Percentiles rank a stretch among this genome's conserved stretches.
phyloP scores from a whole-genome alignment of 2,113 vertebrate species.

The Morone saxatilis region DNA sequence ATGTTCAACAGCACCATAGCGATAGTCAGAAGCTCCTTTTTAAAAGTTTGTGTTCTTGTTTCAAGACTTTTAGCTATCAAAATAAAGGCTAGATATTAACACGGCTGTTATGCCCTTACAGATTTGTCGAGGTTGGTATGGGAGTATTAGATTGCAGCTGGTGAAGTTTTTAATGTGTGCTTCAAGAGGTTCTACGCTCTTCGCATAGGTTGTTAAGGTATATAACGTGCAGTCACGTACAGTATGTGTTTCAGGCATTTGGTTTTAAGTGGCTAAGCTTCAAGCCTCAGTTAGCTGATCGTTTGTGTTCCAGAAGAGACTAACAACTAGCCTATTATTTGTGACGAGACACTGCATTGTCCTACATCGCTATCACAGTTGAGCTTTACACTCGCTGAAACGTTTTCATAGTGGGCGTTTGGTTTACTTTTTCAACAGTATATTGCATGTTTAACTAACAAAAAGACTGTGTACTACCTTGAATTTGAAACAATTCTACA shows the following conservation, averaged over 20 bases:
- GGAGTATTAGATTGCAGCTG: constrained; percentile 74
- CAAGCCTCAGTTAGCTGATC: constrained; percentile 71
- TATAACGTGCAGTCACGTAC: constrained; percentile 73
- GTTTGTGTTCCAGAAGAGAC: constrained; percentile 69
- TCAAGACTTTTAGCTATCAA: constrained; percentile 79
- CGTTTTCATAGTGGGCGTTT: constrained; percentile 66
- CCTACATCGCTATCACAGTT: constrained; percentile 62
- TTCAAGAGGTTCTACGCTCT: constrained; percentile 58
- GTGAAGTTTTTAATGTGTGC: constrained; percentile 75
- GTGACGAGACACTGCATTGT: constrained; percentile 65
- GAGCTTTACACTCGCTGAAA: constrained; percentile 66
- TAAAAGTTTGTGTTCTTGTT: constrained; percentile 68
- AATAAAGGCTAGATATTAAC: constrained; percentile 83
- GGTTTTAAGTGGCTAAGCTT: constrained; percentile 73
- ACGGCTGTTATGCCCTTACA: constrained; percentile 64
- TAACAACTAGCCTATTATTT: constrained; percentile 65
- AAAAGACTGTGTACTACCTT: constrained; percentile 80
- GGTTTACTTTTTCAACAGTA: constrained; percentile 80
- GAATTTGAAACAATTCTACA: constrained; percentile 73
- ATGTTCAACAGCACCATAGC: constrained; percentile 79
- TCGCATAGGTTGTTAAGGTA: constrained; percentile 74
- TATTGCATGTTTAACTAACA: constrained; percentile 87
- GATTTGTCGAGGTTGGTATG: constrained; percentile 73
- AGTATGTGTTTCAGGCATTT: constrained; percentile 79
- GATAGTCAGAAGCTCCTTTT: constrained; percentile 68